Conservation (phyloP, 2,113 vertebrate species). For the Progne subis region DNA sequence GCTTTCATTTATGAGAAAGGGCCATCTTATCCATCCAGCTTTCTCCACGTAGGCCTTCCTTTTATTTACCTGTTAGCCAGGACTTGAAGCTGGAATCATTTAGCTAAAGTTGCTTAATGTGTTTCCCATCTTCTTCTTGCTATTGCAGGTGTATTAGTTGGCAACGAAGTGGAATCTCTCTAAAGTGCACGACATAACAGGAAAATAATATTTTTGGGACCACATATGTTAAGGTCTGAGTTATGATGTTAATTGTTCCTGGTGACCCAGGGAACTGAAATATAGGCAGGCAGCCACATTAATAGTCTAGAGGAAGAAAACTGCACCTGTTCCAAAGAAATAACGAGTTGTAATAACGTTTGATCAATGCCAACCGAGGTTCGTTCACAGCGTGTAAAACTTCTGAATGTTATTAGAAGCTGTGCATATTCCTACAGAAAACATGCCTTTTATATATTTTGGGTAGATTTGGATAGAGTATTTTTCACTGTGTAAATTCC, state of each 20-base stretch:
- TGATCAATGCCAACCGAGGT: background rate
- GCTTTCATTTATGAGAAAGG: background rate
- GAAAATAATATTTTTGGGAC: background rate
- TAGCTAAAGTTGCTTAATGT: background rate
- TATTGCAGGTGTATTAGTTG: background rate
- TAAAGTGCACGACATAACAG: background rate
- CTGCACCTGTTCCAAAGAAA: background rate
- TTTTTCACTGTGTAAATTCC: background rate
- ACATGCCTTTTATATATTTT: background rate
- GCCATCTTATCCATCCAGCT: background rate
- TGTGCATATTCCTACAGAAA: background rate
- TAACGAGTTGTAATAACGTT: accelerated
- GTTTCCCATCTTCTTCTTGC: background rate
- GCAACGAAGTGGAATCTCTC: background rate
- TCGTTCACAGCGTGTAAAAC: background rate
- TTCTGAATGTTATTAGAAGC: background rate
- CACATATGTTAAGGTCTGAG: background rate
- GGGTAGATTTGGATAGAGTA: background rate
- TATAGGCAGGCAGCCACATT: background rate
- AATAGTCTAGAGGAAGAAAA: background rate
- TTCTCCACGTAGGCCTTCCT: background rate
- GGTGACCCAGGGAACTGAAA: background rate
- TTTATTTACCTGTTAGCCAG: background rate
- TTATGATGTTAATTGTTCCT: background rate
- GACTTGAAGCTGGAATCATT: background rate